A percentile compares a stretch with the other conserved stretches of the same genome.
Conservation (phyloP, 2,888 invertebrate species). For the Dicycla oo region DNA sequence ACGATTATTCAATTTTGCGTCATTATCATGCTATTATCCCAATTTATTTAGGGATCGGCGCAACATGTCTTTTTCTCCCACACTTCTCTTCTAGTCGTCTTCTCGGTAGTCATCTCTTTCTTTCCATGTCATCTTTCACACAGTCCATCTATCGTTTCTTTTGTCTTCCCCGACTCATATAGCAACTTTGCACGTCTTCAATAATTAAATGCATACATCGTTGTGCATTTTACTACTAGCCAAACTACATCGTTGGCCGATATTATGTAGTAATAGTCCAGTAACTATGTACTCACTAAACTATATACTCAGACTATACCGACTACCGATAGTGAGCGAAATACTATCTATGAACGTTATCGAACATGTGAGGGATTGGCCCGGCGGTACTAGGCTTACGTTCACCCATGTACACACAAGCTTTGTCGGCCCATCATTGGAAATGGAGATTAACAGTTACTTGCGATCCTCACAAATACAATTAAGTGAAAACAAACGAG, state of each 20-base stretch:
- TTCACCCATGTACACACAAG: conserved; percentile 39
- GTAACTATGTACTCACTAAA: too few relatives aligned
- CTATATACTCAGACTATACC: not conserved
- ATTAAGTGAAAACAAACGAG: conserved; percentile 46
- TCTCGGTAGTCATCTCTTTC: not conserved
- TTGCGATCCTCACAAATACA: conserved; percentile 49
- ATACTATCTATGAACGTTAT: conserved; percentile 44
- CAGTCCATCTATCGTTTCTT: not conserved
- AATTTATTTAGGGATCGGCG: not conserved
- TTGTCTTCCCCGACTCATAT: not conserved
- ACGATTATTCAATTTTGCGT: not conserved
- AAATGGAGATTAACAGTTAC: conserved; percentile 55
- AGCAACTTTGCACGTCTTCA: not conserved
- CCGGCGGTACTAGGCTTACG: conserved; percentile 27
- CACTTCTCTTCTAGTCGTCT: not conserved
- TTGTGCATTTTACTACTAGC: not conserved
- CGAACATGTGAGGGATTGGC: conserved; percentile 26
- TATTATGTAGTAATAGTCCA: not conserved
- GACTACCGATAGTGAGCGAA: conserved; percentile 22
- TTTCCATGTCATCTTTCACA: not conserved
- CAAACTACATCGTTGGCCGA: not conserved
- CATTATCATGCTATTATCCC: not conserved
- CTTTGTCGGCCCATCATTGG: conserved; percentile 53
- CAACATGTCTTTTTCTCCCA: not conserved
- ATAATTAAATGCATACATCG: not conserved